Evolutionary conservation across 1,140 invertebrate genomes (phyloP).

Genomic region (Pachypsylla venusta): DNA sequence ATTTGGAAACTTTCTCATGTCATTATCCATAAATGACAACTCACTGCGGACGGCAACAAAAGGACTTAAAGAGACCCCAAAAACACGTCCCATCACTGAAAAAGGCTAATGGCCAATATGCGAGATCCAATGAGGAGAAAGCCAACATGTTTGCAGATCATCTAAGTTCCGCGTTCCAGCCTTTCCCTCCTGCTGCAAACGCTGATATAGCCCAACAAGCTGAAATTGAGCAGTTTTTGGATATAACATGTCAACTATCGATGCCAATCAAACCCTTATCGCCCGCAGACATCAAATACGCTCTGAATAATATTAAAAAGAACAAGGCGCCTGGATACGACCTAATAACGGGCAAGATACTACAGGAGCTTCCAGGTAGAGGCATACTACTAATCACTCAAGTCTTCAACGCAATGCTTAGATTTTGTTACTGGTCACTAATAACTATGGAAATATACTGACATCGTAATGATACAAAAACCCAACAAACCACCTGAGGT

Average conservation of each 20-base stretch:
- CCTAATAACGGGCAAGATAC: slow-evolving; percentile 17
- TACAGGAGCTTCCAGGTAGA: slow-evolving; percentile 15
- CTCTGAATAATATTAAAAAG: slow-evolving; percentile 9
- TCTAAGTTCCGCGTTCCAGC: slow-evolving; percentile 12
- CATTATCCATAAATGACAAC: slow-evolving; percentile 10
- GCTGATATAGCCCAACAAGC: not conserved
- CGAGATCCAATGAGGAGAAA: not conserved
- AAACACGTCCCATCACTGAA: not conserved
- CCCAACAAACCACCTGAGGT: not conserved
- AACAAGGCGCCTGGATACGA: slow-evolving; percentile 21
- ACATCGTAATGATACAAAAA: no score
- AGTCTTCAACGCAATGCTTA: not conserved
- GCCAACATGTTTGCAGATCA: not conserved
- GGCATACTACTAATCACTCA: not conserved
- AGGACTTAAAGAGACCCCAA: slow-evolving; percentile 11
- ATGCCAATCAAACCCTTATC: slow-evolving; percentile 7
- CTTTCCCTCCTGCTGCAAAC: not conserved
- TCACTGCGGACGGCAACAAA: slow-evolving; percentile 21
- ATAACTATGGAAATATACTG: not conserved
- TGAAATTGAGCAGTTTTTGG: slow-evolving; percentile 9
- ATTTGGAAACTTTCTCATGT: slow-evolving; percentile 2
- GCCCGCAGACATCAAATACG: not conserved
- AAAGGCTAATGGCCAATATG: not conserved
- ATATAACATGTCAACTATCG: not conserved
- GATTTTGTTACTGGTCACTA: not conserved